Evolutionary conservation across 2,113 vertebrate species (phyloP), one percentile per base, ranked within the genome.

Genomic region (Neolamprologus longior): DNA sequence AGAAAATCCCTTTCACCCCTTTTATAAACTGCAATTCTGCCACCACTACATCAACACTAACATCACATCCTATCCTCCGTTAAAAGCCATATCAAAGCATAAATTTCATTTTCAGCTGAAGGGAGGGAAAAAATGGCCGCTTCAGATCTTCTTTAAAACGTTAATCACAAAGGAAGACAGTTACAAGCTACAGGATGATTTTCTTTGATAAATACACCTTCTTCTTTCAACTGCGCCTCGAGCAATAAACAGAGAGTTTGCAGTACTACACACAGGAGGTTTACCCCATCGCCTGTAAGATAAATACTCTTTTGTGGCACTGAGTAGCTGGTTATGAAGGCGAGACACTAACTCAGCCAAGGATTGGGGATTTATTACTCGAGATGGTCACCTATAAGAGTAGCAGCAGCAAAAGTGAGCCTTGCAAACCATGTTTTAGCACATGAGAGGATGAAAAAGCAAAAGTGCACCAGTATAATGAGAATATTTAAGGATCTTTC

Each of bases 201-300:
- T 66, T 91, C 80, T 88, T 24, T 92, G 89, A 90, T 88, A 68
- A 92, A 94, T 73, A 84, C 82, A 68, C 66, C 33, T 66, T 88
- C 86, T 33, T 87, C 86, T 58, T 81, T 82, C 53, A 66, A 78
- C 63, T 78, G 35, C 7, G 68, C 66, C 79, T 86, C 24, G 26
- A 89, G 86, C 76, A 52, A 89, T 88, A 86, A 88, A 94, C 88
- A 88, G 88, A n/a, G 86, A 85, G 79, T 91, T 84, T 82, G 83
- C 73, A 79, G 76, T n/a, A 47, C 42, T 9, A 85, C 87, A 85
- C 87, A 83, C 87, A 58, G 66, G 91, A 91, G 80, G 80, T 73
- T 91, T 89, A 55, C 71, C 82, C 54, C 73, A 85, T 89, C 76
- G 91, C 86, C 86, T 80, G 9, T 24, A 63, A 91, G 87, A 92